Base-by-base conservation (phyloP, 2,888 invertebrate species). In the Phytoseiulus persimilis region DNA sequence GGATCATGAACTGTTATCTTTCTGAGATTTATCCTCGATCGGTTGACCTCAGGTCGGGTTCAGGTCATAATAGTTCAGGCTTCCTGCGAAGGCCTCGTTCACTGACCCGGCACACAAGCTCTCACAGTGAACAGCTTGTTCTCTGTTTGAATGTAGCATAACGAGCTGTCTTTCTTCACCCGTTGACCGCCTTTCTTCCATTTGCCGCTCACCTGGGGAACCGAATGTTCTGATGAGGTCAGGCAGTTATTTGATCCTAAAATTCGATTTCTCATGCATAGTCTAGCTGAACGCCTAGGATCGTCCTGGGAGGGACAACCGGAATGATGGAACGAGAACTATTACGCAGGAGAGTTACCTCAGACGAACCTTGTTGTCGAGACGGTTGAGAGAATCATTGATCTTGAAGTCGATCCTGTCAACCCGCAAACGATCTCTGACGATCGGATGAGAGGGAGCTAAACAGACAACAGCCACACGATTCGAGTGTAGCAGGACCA, bases 161-260 rank as follows among this genome's bases (percentile, higher is more conserved):
- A 33, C 0, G 45, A 45, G 31, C 87, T 87, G 32, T 87, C 87
- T 14, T 87, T 87, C 23, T 87, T 87, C 11, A 87, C 87, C 6
- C 87, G 87, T 33, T 87, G 87, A 2, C 87, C 87, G 31, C 87
- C 87, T 32, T 87, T 87, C 31, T 87, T 87, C n/a, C 45, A 45
- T 45, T 87, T 87, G 87, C 87, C 87, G 87, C 32, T 87, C 31
- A 87, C 87, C 87, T 87, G 9, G 28, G 6, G 33, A 87, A 33
- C n/a, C n/a, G 33, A 87, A 11, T 11, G 9, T 9, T 39, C 9
- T 39, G 39, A 39, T 39, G 5, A 39, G 9, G 9, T n/a, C n/a
- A n/a, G n/a, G n/a, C n/a, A n/a, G n/a, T n/a, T n/a, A n/a, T n/a
- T n/a, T n/a, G n/a, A n/a, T n/a, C n/a, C n/a, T n/a, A n/a, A n/a